phyloP scores from a whole-genome alignment of 2,888 invertebrate genomes.

The Lymantria dispar region DNA sequence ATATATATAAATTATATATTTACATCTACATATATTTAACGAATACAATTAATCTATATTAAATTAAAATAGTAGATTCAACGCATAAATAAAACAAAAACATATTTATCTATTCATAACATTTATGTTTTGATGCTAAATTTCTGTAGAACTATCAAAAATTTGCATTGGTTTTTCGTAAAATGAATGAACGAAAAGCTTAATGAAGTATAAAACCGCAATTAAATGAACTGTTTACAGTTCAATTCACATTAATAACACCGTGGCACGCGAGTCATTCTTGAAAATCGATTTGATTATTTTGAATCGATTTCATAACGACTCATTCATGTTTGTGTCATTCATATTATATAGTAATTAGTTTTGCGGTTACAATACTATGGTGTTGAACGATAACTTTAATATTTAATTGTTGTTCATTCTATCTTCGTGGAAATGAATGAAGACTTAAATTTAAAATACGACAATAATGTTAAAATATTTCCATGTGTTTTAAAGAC shows the following conservation, averaged over 20 bases:
- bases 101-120: too few relatives aligned
- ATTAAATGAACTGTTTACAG: constrained; percentile 17
- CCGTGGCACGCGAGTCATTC: constrained; percentile 42
- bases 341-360: constrained; percentile 21
- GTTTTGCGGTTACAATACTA: constrained; percentile 17
- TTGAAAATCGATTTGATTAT: constrained; percentile 25
- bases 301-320: constrained; percentile 28
- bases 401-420: background rate
- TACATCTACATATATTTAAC: too few relatives aligned
- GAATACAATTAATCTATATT: too few relatives aligned
- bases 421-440: constrained; percentile 5
- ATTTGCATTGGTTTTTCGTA: constrained; percentile 7
- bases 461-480: too few relatives aligned
- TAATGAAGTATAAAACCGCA: constrained; percentile 21
- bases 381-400: background rate
- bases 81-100: too few relatives aligned
- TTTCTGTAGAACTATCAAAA: constrained; percentile 2
- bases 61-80: too few relatives aligned
- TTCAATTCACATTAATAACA: constrained; percentile 19
- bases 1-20: too few relatives aligned
- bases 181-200: constrained; percentile 7
- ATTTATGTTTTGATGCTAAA: background rate
- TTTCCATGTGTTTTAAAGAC: too few relatives aligned
- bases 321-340: constrained; percentile 18
- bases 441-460: background rate